phyloP scores from a whole-genome alignment of 2,113 vertebrate genomes.

The Hemiprocne comata region DNA sequence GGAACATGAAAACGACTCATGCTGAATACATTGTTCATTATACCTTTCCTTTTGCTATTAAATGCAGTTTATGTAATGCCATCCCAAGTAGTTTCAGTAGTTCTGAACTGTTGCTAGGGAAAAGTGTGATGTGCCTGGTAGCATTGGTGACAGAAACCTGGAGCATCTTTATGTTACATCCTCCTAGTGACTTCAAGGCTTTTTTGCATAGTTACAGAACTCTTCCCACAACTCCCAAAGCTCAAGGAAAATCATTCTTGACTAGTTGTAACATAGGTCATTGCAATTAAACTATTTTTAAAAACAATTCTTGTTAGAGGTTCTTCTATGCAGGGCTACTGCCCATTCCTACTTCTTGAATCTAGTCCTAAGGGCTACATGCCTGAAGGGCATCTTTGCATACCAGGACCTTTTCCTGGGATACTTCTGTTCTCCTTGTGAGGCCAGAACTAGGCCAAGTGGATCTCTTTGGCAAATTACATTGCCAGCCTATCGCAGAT shows the following conservation, averaged over 20 bases:
- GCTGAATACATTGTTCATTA: neutral
- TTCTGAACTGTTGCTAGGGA: neutral
- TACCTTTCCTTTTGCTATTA: neutral
- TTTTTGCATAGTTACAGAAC: neutral
- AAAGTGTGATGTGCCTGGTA: neutral
- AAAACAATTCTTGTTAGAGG: neutral
- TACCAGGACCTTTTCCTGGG: neutral
- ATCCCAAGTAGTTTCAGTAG: neutral
- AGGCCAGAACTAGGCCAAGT: neutral
- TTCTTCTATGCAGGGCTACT: neutral
- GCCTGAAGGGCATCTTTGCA: neutral
- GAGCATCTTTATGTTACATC: neutral
- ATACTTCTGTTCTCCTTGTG: neutral
- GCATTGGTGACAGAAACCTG: neutral
- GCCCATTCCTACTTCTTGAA: neutral
- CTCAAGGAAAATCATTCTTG: neutral
- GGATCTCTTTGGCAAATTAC: neutral
- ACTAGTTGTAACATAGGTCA: neutral
- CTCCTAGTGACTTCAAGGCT: neutral
- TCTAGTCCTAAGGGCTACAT: neutral
- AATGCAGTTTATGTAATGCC: neutral
- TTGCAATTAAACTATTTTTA: neutral
- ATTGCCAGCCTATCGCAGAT: neutral
- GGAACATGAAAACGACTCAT: neutral
- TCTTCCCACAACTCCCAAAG: neutral